These are phyloP conservation scores for Chloroclystis v-ata DNA, from an alignment of 2,888 invertebrate genomes.

Conservation along the genomic window DNA sequence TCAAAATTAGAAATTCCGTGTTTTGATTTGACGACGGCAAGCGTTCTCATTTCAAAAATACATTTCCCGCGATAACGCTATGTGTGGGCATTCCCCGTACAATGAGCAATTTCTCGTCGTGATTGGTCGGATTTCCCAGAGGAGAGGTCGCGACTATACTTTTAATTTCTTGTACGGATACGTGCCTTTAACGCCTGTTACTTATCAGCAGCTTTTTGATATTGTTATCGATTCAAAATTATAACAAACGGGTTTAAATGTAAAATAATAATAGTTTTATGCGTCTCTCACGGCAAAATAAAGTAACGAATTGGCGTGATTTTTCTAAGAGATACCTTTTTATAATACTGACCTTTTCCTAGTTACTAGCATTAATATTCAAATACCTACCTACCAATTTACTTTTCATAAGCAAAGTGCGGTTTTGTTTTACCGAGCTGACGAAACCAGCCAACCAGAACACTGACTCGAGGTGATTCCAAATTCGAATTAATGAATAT, in stretches of 20 bases:
- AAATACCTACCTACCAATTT: neutral
- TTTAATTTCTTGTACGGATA: conserved; percentile 64
- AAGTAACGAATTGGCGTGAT: too few relatives aligned
- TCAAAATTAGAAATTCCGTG: neutral
- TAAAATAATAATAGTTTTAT: too few relatives aligned
- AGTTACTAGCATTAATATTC: too few relatives aligned
- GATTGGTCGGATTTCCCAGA: conserved; percentile 73
- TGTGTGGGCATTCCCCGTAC: conserved; percentile 41
- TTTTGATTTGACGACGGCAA: neutral
- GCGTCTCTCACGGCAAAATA: too few relatives aligned
- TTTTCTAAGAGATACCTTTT: too few relatives aligned
- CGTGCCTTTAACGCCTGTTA: conserved; percentile 36
- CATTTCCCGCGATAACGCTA: conserved; percentile 21
- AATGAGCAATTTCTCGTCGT: conserved; percentile 60
- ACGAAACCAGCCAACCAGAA: conserved; percentile 48
- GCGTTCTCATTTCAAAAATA: conserved; percentile 6
- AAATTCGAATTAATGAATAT: conserved; percentile 70
- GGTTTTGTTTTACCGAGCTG: conserved; percentile 13
- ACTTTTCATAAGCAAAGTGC: conserved; percentile 1
- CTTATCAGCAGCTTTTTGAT: conserved; percentile 34
- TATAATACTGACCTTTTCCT: too few relatives aligned
- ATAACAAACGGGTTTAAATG: too few relatives aligned
- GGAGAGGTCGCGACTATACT: conserved; percentile 57
- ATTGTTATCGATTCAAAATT: conserved; percentile 7
- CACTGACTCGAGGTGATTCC: conserved; percentile 45